Evolutionary conservation across 2,113 vertebrate genomes (phyloP), one percentile per base, ranked within the genome.

Genomic region (Empidonax traillii): DNA sequence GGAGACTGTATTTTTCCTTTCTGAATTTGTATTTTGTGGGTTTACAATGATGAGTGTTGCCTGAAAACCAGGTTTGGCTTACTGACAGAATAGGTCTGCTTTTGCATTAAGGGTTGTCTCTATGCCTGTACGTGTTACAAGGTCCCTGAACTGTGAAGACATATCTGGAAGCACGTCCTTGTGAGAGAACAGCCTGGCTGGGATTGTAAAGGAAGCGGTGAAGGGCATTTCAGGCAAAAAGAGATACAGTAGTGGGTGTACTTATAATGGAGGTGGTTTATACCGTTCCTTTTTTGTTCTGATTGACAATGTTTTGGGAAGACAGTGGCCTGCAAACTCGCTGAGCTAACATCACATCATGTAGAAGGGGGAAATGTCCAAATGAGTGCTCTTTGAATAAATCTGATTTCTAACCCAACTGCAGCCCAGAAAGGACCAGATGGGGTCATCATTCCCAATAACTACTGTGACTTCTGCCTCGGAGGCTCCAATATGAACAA

Each of bases 391-490:
- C 55, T 73, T 44, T 83, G 92, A 96, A 94, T 96, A 92, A 85
- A 96, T 66, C 59, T 92, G 71, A 74, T 87, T 95, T 95, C 84
- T 93, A 92, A 96, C 43, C 76, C 53, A 43, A 75, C 91, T 94
- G 66, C 97, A 99, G 99, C 99, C 98, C 98, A 98, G 97, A 99
- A 99, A 98, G 99, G 98, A 98, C 98, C 98, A 77, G 98, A 98
- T 6, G 98, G 98, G 95, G 98, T 98, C 88, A 98, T 98, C 96
- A 98, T 99, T 98, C 98, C 98, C 97, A 99, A 99, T 97, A 99
- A 99, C 98, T 99, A 99, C 99, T 99, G 99, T 98, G 98, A 98
- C 96, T 99, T 99, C 98, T 99, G 99, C 98, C 98, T 99, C 18
- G 99, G 99, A 56, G 99, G 99, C 96, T 99, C 99, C 66, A 99